These are phyloP conservation scores for Lepidochitona cinerea DNA, from an alignment of 2,888 invertebrate genomes.

Conservation along the genomic window DNA sequence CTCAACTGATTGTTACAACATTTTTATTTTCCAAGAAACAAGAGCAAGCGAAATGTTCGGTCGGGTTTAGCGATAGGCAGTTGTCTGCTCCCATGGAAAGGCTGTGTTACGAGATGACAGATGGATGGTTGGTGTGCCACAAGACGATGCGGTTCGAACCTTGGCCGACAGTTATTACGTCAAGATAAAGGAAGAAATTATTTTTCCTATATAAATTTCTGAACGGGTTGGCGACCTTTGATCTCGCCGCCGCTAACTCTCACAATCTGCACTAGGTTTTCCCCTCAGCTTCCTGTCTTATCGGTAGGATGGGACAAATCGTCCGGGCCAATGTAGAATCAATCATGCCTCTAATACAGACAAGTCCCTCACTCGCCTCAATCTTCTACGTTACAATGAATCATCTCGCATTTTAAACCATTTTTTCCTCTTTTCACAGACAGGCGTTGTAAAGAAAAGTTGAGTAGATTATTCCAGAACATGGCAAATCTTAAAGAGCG, in stretches of 20 bases:
- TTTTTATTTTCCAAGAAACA: too few relatives aligned
- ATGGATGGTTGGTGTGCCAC: not conserved
- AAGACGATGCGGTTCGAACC: not conserved
- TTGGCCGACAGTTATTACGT: constrained; percentile 1
- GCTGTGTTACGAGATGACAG: too few relatives aligned
- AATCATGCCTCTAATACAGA: not conserved
- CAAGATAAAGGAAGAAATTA: constrained; percentile 8
- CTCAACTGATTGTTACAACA: too few relatives aligned
- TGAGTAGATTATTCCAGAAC: not conserved
- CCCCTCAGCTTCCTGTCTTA: not conserved
- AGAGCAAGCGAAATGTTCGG: too few relatives aligned
- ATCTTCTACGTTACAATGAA: not conserved
- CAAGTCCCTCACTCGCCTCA: not conserved
- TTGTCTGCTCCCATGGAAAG: too few relatives aligned
- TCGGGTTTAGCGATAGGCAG: too few relatives aligned
- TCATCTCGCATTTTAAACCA: not conserved
- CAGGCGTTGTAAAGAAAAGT: not conserved
- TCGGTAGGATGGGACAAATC: not conserved
- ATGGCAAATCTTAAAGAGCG: not conserved
- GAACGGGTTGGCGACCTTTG: constrained; percentile 6
- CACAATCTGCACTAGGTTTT: not conserved
- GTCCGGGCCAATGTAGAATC: not conserved
- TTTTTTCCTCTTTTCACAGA: not conserved
- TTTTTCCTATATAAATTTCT: constrained; percentile 9
- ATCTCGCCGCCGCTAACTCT: not conserved